Evolutionary conservation across 2,113 vertebrate species (phyloP).

Genomic region (Lepidothrix coronata): DNA sequence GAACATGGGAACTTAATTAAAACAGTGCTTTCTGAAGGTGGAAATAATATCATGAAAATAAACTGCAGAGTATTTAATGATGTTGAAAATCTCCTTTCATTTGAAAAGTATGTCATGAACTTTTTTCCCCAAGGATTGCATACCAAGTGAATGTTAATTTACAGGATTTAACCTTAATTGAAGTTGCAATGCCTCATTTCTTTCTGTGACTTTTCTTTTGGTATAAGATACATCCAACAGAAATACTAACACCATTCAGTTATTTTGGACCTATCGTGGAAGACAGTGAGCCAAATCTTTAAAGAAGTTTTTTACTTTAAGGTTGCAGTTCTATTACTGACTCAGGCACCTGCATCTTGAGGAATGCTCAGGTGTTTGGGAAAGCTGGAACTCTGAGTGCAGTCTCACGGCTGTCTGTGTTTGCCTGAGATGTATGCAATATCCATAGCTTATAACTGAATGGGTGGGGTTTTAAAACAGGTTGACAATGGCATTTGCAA

Average conservation of each 20-base stretch:
- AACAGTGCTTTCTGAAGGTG: background rate
- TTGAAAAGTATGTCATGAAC: background rate
- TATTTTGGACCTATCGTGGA: fast-evolving
- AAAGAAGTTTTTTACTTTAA: background rate
- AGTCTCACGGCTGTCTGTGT: background rate
- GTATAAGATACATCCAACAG: background rate
- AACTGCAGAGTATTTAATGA: background rate
- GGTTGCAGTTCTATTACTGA: background rate
- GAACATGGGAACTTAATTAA: background rate
- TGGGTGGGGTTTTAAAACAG: background rate
- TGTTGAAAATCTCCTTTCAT: background rate
- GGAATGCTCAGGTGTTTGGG: background rate
- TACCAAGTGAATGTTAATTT: background rate
- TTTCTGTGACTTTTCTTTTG: background rate
- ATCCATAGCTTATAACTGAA: background rate
- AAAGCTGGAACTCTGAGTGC: background rate
- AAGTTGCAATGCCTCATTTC: background rate
- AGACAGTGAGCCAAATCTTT: background rate
- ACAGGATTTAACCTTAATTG: background rate
- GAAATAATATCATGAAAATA: background rate
- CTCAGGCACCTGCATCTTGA: background rate
- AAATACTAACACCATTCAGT: background rate
- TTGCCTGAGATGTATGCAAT: background rate
- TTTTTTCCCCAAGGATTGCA: background rate
- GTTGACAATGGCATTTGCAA: fast-evolving